phyloP scores from a whole-genome alignment of 2,113 vertebrate species.

The Corythoichthys intestinalis region DNA sequence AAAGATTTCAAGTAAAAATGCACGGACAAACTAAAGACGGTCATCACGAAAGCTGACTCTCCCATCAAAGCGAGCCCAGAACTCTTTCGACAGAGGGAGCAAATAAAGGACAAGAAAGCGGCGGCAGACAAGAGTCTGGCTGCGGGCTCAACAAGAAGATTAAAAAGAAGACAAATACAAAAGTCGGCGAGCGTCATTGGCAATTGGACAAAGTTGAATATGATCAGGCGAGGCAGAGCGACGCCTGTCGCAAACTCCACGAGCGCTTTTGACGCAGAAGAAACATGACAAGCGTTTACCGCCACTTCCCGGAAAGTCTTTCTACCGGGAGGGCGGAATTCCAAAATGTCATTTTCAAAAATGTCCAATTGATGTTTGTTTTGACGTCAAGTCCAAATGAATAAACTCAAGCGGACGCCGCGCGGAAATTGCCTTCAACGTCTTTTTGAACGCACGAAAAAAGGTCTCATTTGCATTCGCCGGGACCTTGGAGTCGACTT shows the following conservation, averaged over 20 bases:
- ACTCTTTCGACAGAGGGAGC: background rate
- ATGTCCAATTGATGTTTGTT: constrained; percentile 45
- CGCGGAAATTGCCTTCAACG: constrained; percentile 19
- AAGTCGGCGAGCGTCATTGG: constrained; percentile 8
- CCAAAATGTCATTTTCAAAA: constrained; percentile 39
- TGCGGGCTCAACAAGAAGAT: background rate
- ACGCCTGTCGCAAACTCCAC: constrained; percentile 17
- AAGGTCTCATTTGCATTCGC: constrained; percentile 14
- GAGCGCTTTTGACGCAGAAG: constrained; percentile 27
- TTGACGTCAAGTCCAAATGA: constrained; percentile 29
- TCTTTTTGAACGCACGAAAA: constrained; percentile 18
- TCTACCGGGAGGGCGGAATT: constrained; percentile 29
- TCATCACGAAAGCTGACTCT: background rate
- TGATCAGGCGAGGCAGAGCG: constrained; percentile 1
- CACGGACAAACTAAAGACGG: too few relatives aligned
- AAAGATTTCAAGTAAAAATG: too few relatives aligned
- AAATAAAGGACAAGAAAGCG: constrained; percentile 1
- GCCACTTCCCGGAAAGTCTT: constrained; percentile 8
- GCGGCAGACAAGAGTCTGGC: background rate
- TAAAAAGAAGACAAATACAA: constrained; percentile 10
- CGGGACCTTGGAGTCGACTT: constrained; percentile 6
- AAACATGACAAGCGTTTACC: constrained; percentile 31
- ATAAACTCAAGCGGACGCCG: constrained; percentile 28
- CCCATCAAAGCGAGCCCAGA: background rate
- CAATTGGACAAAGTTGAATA: constrained; percentile 13